phyloP scores from a whole-genome alignment of 2,113 vertebrate genomes.

The Puffinus mauretanicus region DNA sequence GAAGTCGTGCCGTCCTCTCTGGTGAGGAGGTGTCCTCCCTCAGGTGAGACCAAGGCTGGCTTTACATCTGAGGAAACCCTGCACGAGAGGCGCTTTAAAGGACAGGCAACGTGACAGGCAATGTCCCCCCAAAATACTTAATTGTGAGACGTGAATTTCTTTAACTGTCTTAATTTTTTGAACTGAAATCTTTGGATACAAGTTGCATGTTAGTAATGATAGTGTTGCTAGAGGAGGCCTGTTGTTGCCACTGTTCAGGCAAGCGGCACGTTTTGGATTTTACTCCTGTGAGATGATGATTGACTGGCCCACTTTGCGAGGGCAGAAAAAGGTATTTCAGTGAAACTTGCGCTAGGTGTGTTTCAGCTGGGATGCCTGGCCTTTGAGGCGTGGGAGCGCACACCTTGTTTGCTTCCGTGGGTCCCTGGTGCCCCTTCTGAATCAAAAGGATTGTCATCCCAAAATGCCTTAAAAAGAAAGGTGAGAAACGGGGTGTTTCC shows the following conservation, averaged over 20 bases:
- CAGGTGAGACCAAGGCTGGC: neutral
- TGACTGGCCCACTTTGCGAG: rapidly evolving
- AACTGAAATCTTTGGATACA: neutral
- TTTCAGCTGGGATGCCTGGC: neutral
- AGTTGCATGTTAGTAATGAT: neutral
- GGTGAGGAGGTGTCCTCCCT: neutral
- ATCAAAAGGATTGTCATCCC: neutral
- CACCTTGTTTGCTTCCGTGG: neutral
- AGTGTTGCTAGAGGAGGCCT: neutral
- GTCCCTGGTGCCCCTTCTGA: neutral
- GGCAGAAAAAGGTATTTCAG: neutral
- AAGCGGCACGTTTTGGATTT: rapidly evolving
- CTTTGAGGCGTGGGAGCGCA: neutral
- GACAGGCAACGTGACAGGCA: neutral
- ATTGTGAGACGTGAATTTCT: neutral
- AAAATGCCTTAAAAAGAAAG: neutral
- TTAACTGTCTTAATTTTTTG: neutral
- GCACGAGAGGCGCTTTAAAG: neutral
- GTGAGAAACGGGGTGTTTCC: rapidly evolving
- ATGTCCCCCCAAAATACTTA: neutral
- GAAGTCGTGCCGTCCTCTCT: rapidly evolving
- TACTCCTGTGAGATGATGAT: neutral
- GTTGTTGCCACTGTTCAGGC: neutral
- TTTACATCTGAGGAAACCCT: neutral
- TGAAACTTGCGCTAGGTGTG: rapidly evolving